Base-by-base conservation (phyloP, 1,140 invertebrate genomes). In the Hydropsyche tenuis region DNA sequence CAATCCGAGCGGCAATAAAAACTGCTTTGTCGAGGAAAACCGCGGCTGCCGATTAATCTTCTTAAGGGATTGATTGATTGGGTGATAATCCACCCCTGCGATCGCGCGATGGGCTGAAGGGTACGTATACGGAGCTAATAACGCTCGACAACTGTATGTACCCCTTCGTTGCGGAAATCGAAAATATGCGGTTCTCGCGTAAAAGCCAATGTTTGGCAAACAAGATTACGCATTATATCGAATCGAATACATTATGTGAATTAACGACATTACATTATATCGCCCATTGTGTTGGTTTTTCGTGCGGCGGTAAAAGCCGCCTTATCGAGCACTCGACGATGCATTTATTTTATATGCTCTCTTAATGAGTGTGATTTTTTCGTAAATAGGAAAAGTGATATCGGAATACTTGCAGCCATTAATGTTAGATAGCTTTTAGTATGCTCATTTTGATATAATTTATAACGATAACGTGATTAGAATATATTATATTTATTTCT, bases 51-150 rank as follows among this genome's bases (percentile, higher is more conserved):
- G n/a, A n/a, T 48, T 68, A 68, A 68, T 68, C 65, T 43, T 68
- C 65, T 68, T 68, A 68, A 53, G 42, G 18, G 68, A 69, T 72
- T 75, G 74, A 75, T 75, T 73, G 74, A 75, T 75, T 51, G 74
- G 70, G 65, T 73, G 70, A 75, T 75, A 75, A 75, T 75, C 70
- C 70, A 30, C 25, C 23, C 9, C 7, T 12, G 12, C 65, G 60
- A 23, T 43, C 3, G 60, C 46, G 12, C 2, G 22, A 72, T 71
- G n/a, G n/a, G 18, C 51, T 53, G 51, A 16, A 53, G 51, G 51
- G n/a, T n/a, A n/a, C n/a, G 30, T 66, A 7, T 43, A 43, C 53
- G 23, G 45, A 42, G 23, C 48, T 45, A 72, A 72, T 72, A 72
- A 72, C 37, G 30, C 9, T 46, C 20, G 16, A 45, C 43, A 14